phyloP scores from a whole-genome alignment of 1,140 invertebrate genomes.

The Rhopalosiphum maidis region DNA sequence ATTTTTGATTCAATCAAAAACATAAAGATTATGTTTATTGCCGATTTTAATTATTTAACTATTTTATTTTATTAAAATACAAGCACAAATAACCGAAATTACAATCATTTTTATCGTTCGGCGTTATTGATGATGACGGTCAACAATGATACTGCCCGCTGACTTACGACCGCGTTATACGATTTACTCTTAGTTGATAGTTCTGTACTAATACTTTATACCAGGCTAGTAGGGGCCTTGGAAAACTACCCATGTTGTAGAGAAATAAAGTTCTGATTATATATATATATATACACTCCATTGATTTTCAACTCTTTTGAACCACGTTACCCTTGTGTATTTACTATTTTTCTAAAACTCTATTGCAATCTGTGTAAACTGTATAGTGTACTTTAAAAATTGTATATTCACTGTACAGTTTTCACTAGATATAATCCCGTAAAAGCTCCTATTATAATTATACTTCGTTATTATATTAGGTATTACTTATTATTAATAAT shows the following conservation, averaged over 20 bases:
- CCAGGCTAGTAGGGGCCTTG: not conserved
- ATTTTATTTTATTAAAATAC: not conserved
- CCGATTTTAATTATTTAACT: not conserved
- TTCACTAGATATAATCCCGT: not conserved
- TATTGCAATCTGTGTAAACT: not conserved
- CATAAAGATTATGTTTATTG: too few species aligned
- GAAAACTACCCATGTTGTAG: not conserved
- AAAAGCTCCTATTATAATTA: not conserved
- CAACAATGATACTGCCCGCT: not conserved
- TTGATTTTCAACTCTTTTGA: not conserved
- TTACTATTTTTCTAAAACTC: not conserved
- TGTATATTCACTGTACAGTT: not conserved
- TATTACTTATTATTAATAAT: not conserved
- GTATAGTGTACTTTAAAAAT: not conserved
- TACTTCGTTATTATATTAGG: not conserved
- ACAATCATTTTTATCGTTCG: not conserved
- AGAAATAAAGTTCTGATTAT: not conserved
- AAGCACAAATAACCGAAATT: not conserved
- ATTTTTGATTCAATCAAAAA: too few species aligned
- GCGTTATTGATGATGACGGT: not conserved
- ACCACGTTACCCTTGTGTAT: not conserved
- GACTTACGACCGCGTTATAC: not conserved
- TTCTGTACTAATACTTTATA: not conserved
- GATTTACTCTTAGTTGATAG: slow-evolving; percentile 9
- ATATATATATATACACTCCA: not conserved